Evolutionary conservation across 2,888 invertebrate genomes (phyloP), one percentile per base, ranked within the genome.

Genomic region (Brachycybe producta): DNA sequence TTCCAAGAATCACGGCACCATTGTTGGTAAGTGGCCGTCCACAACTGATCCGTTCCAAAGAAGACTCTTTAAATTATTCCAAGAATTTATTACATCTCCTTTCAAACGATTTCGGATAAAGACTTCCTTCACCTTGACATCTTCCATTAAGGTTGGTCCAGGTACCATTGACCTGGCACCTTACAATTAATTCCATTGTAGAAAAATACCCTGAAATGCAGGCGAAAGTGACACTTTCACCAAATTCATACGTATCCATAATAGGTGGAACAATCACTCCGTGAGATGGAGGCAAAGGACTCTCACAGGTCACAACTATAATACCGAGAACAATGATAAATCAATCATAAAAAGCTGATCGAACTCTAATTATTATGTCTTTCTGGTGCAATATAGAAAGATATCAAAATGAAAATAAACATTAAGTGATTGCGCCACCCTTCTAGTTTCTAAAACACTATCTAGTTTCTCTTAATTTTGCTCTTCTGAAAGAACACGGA

Each of bases 1-100:
- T n/a, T 1, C 41, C 34, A 27, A 30, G 15, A 24, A 43, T 26
- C 3, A 43, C 17, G 13, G 26, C 35, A 24, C 40, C 49, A 24
- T 34, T 43, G n/a, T 15, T 47, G 47, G 36, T 13, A 35, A 21
- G 24, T 11, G 49, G 49, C 11, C 27, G 28, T 19, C 49, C 49
- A 26, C 49, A 50, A n/a, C 27, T 24, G 8, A 50, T 27, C 15
- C 43, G 43, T 50, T 17, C 23, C 7, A 42, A 13, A 49, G 17
- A 15, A 7, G 24, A 49, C 15, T 7, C 8, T 30, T 30, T 11
- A 30, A 8, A n/a, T n/a, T n/a, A 30, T n/a, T n/a, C 32, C 8
- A 30, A 30, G n/a, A n/a, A n/a, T n/a, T n/a, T n/a, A n/a, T n/a
- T n/a, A n/a, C n/a, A n/a, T n/a, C n/a, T n/a, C n/a, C n/a, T n/a